Conservation (phyloP, 2,888 invertebrate species). For the Apeira syringaria region DNA sequence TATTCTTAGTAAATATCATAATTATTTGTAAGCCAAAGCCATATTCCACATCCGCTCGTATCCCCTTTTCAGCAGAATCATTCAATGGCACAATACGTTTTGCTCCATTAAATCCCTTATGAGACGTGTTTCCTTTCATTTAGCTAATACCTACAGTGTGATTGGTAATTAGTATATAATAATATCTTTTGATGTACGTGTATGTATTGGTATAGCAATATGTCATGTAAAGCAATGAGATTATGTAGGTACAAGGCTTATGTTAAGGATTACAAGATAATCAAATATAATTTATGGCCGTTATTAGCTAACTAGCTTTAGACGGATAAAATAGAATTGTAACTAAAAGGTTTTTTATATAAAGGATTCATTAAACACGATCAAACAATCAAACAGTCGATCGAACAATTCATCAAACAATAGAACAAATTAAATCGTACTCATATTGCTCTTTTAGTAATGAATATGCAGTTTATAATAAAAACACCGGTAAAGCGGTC, state of each 20-base stretch:
- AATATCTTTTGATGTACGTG: background rate
- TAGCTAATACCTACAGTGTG: constrained; percentile 9
- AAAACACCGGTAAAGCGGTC: no score
- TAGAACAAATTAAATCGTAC: no score
- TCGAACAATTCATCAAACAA: no score
- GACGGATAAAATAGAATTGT: background rate
- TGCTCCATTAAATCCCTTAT: constrained; percentile 25
- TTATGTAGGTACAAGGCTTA: background rate
- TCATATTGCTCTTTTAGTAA: no score
- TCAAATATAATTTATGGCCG: background rate
- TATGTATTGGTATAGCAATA: background rate
- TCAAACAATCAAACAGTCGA: no score
- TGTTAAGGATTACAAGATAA: background rate
- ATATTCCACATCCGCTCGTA: constrained; percentile 21
- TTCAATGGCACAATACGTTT: constrained; percentile 21
- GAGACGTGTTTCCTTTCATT: constrained; percentile 24
- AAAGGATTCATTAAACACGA: no score
- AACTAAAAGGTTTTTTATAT: no score
- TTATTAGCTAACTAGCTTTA: background rate
- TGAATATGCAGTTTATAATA: no score
- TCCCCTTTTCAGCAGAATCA: constrained; percentile 24
- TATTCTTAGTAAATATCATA: background rate
- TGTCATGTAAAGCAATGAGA: background rate
- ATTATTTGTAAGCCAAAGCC: constrained; percentile 3
- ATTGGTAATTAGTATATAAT: constrained; percentile 5